Evolutionary conservation across 2,888 invertebrate genomes (phyloP).

Genomic region (Dynastes hyllus): DNA sequence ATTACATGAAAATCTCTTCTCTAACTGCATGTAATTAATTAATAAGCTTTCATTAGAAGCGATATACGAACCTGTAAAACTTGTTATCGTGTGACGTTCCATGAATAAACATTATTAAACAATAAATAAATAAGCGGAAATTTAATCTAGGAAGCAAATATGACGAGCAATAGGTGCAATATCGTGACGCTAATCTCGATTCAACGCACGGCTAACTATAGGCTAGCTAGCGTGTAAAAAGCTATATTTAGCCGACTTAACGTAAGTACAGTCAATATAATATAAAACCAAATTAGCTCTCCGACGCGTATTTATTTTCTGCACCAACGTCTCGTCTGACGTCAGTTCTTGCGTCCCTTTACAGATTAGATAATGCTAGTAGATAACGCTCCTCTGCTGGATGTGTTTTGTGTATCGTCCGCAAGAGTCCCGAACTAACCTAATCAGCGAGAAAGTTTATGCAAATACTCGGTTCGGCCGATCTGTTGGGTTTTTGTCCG

Average conservation of each 20-base stretch:
- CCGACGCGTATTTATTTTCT: constrained; percentile 33
- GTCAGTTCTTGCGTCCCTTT: constrained; percentile 43
- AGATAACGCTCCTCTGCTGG: constrained; percentile 27
- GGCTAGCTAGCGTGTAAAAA: constrained; percentile 10
- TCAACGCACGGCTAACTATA: neutral
- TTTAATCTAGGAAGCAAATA: constrained; percentile 35
- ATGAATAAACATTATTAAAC: constrained; percentile 14
- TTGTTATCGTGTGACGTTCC: constrained; percentile 26
- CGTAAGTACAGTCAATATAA: constrained; percentile 33
- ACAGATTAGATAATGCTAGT: constrained; percentile 35
- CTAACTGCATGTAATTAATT: too few species aligned
- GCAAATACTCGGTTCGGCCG: constrained; percentile 11
- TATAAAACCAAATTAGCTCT: constrained; percentile 33
- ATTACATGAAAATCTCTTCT: too few species aligned
- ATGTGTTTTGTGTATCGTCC: constrained; percentile 39
- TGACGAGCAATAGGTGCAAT: constrained; percentile 23
- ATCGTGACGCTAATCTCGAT: constrained; percentile 21
- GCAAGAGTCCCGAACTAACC: constrained; percentile 36
- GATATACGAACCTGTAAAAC: neutral
- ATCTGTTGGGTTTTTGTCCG: constrained; percentile 36
- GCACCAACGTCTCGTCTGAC: constrained; percentile 25
- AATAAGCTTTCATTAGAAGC: too few species aligned
- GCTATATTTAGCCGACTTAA: constrained; percentile 34
- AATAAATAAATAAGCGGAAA: constrained; percentile 37
- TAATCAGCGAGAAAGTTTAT: constrained; percentile 42